Evolutionary conservation across 2,113 vertebrate species (phyloP).

Genomic region (Solea solea): DNA sequence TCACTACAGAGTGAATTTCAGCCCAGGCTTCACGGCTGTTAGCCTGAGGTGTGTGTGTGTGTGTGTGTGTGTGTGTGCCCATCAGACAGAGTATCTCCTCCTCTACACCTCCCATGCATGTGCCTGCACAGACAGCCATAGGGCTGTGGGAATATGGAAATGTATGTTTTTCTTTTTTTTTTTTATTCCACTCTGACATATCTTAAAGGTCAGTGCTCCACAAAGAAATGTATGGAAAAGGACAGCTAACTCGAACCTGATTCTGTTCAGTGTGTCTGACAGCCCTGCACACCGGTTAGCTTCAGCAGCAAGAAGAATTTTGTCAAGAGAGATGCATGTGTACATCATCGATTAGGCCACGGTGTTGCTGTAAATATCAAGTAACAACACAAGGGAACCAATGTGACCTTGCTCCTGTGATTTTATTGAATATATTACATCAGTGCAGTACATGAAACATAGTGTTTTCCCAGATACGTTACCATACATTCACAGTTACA

Average conservation of each 20-base stretch:
- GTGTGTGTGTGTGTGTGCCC: neutral
- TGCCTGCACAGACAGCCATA: conserved; percentile 18
- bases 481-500: too few species aligned
- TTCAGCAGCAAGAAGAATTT: conserved; percentile 54
- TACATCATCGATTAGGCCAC: conserved; percentile 65
- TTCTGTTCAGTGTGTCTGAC: conserved; percentile 51
- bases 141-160: conserved; percentile 37
- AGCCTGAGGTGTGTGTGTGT: conserved; percentile 16
- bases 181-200: conserved; percentile 52
- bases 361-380: conserved; percentile 73
- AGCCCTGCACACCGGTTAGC: conserved; percentile 52
- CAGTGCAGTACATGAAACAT: conserved; percentile 1
- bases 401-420: conserved; percentile 48
- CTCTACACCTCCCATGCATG: conserved; percentile 26
- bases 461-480: too few species aligned
- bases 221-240: conserved; percentile 57
- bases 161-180: conserved; percentile 44
- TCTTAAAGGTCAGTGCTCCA: conserved; percentile 74
- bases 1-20: conserved; percentile 57
- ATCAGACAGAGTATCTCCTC: conserved; percentile 28
- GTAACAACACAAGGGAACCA: conserved; percentile 44
- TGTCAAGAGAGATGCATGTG: conserved; percentile 67
- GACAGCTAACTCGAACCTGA: conserved; percentile 43
- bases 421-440: conserved; percentile 37
- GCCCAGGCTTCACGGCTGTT: conserved; percentile 54